Percentiles rank a stretch among this genome's conserved stretches.
Conservation (phyloP, 2,797 vertebrate species). For the Crypturellus tataupa region DNA sequence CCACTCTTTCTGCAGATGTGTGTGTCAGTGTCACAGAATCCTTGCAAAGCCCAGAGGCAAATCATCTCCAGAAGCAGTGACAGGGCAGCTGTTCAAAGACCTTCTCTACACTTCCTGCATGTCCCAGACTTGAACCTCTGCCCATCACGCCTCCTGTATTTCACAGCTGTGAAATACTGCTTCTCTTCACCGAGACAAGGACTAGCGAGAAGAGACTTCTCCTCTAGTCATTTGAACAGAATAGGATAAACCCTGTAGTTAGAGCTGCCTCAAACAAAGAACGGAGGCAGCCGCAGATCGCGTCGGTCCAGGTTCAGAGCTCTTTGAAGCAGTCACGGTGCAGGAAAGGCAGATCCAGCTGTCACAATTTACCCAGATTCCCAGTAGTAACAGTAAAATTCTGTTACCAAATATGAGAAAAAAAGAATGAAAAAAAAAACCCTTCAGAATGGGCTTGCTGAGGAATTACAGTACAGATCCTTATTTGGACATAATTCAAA, state of each 20-base stretch:
- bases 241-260: not conserved
- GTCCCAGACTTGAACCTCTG: not conserved
- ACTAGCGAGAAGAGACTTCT: not conserved
- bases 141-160: not conserved
- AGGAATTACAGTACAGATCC: not conserved
- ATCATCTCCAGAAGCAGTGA: not conserved
- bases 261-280: not conserved
- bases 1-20: not conserved
- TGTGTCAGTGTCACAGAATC: not conserved
- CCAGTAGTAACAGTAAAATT: not conserved
- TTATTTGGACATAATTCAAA: not conserved
- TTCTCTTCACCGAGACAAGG: not conserved
- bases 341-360: not conserved
- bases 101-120: not conserved
- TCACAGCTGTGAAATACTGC: not conserved
- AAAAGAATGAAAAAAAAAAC: not conserved
- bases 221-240: not conserved
- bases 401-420: too few species aligned
- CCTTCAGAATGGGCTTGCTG: not conserved
- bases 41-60: not conserved
- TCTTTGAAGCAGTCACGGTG: not conserved
- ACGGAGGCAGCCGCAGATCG: not conserved
- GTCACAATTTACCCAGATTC: not conserved
- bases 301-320: not conserved
- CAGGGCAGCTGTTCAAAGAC: not conserved